These are phyloP conservation scores for Nesoenas mayeri DNA, from an alignment of 2,113 vertebrate species.

Conservation along the genomic window DNA sequence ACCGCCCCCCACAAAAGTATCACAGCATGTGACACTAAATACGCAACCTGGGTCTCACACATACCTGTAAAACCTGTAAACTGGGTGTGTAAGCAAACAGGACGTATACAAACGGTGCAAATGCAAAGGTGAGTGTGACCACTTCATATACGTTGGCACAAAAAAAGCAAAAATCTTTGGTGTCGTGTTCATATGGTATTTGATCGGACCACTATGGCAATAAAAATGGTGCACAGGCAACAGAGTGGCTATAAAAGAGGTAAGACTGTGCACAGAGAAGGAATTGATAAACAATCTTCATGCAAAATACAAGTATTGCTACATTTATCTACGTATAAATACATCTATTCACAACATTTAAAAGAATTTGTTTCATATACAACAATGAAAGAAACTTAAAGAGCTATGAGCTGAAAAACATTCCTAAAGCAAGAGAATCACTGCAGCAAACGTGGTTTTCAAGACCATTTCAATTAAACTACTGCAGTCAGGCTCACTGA, in stretches of 20 bases:
- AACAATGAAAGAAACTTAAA: not conserved
- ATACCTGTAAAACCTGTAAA: too few relatives aligned
- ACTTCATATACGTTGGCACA: rapidly evolving
- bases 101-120: rapidly evolving
- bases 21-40: rapidly evolving
- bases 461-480: not conserved
- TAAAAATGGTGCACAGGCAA: not conserved
- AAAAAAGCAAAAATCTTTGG: not conserved
- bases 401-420: not conserved
- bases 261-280: rapidly evolving
- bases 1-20: too few relatives aligned
- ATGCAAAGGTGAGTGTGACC: not conserved
- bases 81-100: rapidly evolving
- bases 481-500: not conserved
- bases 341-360: not conserved
- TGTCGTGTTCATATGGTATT: rapidly evolving
- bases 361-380: not conserved
- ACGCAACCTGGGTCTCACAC: rapidly evolving
- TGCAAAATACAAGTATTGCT: not conserved
- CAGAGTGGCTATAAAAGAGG: rapidly evolving
- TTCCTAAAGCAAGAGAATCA: not conserved
- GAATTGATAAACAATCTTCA: rapidly evolving
- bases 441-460: not conserved
- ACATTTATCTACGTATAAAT: rapidly evolving
- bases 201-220: rapidly evolving